Evolutionary conservation across 2,888 invertebrate genomes (phyloP), one percentile per base, ranked within the genome.

Genomic region (Eulithis testata): DNA sequence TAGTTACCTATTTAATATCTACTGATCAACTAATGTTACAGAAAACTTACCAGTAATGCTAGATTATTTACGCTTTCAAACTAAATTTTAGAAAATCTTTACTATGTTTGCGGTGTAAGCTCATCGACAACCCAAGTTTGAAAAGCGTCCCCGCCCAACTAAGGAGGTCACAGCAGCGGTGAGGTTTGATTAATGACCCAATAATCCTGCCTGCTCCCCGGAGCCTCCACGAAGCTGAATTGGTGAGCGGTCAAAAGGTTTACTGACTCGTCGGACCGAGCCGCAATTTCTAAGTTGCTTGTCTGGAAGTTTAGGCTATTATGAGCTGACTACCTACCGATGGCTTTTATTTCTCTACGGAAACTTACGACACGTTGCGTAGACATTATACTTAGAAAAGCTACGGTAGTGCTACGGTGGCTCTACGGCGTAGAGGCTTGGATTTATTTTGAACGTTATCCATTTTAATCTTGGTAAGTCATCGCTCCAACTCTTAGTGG

Each of bases 231-330:
- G 92, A 92, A 91, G 92, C 91, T 87, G 92, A 91, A 88, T 91
- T 90, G 91, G 90, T 91, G 91, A 88, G 81, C 89, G 91, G 93
- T 90, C 92, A 91, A 91, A 90, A 91, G 91, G 92, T 91, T 91
- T 91, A 90, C 90, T 91, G 90, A 88, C 91, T 90, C 82, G 78
- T 90, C 81, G 78, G 81, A 75, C 76, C 80, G 81, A 83, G 83
- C 75, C 76, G 85, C 82, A 81, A 72, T 71, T 73, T 72, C 73
- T 70, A 66, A 68, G 68, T 37, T 64, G 60, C 59, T 59, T 66
- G 58, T 66, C 58, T 63, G 61, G 49, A 61, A 65, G 49, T 61
- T 65, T 57, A 11, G 43, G 57, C 53, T 58, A 53, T 61, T 50
- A 61, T 47, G 36, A 53, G 58, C 52, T 47, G 45, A 53, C 51